These are phyloP conservation scores for Eugnorisma glareosa DNA, from an alignment of 2,888 invertebrate genomes.

Conservation along the genomic window DNA sequence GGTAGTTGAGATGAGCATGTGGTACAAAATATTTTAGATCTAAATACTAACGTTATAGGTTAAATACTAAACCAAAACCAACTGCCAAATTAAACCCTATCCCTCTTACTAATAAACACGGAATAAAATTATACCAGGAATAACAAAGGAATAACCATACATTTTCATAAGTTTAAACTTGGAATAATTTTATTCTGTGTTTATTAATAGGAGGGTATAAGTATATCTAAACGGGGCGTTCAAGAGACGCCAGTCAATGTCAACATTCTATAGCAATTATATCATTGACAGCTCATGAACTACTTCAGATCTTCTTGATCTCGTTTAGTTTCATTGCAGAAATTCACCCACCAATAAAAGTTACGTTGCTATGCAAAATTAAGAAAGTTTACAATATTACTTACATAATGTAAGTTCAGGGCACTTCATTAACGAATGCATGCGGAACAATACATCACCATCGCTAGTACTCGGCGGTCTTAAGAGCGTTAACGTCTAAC, in stretches of 20 bases:
- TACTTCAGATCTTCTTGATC: neutral
- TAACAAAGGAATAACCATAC: too few relatives aligned
- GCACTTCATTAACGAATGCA: neutral
- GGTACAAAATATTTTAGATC: neutral
- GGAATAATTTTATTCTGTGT: too few relatives aligned
- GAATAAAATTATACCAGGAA: too few relatives aligned
- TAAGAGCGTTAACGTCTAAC: too few relatives aligned
- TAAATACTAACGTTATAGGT: neutral
- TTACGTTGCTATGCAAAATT: neutral
- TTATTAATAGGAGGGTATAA: too few relatives aligned
- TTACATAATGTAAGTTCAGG: constrained; percentile 8
- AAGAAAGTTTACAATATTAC: neutral
- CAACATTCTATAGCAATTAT: neutral
- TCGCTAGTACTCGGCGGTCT: neutral
- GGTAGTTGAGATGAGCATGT: neutral
- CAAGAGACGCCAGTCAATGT: neutral
- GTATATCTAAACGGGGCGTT: neutral
- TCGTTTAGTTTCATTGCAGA: neutral
- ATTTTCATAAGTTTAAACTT: too few relatives aligned
- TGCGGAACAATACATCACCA: neutral
- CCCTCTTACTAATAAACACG: too few relatives aligned
- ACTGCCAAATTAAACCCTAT: neutral
- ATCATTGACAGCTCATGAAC: neutral
- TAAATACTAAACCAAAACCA: neutral
- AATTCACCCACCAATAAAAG: neutral